phyloP scores from a whole-genome alignment of 2,797 vertebrate genomes.

The Uromys caudimaculatus region DNA sequence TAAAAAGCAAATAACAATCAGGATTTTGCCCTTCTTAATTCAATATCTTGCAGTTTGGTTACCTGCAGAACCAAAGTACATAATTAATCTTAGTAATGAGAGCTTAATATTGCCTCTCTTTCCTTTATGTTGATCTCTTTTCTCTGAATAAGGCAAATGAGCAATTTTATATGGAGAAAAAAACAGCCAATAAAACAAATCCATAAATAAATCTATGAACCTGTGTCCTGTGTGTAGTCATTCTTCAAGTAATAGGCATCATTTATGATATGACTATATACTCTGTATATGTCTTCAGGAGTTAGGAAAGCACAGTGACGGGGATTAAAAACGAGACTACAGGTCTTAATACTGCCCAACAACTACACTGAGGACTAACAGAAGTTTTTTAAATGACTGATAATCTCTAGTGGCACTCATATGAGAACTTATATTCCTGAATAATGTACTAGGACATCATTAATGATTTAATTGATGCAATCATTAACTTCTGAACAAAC shows the following conservation, averaged over 20 bases:
- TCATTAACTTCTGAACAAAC: background rate
- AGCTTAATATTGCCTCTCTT: background rate
- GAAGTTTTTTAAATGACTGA: slow-evolving; percentile 37
- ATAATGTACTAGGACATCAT: background rate
- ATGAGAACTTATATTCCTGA: background rate
- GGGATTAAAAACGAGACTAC: background rate
- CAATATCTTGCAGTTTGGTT: background rate
- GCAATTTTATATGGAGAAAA: background rate
- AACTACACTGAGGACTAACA: background rate
- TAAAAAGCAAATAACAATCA: slow-evolving; percentile 22
- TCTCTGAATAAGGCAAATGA: slow-evolving; percentile 44
- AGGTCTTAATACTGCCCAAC: background rate
- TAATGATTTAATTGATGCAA: background rate
- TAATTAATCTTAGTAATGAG: slow-evolving; percentile 38
- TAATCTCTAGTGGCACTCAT: slow-evolving; percentile 24
- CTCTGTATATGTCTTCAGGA: slow-evolving; percentile 14
- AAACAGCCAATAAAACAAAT: background rate
- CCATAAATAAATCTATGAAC: background rate
- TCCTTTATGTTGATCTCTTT: slow-evolving; percentile 39
- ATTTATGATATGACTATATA: slow-evolving; percentile 10
- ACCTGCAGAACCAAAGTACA: background rate
- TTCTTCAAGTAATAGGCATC: background rate
- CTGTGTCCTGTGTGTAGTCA: background rate
- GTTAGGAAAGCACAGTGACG: background rate
- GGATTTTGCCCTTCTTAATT: background rate